Evolutionary conservation across 2,888 invertebrate genomes (phyloP), one percentile per base, ranked within the genome.

Genomic region (Tenodera sinensis): DNA sequence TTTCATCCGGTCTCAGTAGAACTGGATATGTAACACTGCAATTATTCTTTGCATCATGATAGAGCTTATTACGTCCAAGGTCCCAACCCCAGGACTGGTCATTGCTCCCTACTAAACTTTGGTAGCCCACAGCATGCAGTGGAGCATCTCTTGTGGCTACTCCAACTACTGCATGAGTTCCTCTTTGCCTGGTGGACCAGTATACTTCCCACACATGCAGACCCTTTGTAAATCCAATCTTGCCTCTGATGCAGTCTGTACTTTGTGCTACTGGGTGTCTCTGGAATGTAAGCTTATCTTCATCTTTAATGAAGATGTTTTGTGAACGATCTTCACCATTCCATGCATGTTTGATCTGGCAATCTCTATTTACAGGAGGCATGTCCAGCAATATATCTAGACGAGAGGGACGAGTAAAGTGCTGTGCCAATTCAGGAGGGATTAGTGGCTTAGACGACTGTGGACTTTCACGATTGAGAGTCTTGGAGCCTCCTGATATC

Each of bases 41-140:
- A 92, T 96, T 96, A 93, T 97, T 97, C 94, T 98, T 98, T 91
- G 97, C 97, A 94, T 99, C 98, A 94, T 99, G 98, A 94, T 98
- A 98, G 91, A 99, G 96, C 95, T 98, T 97, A 94, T 97, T 97
- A 92, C 97, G 95, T 92, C 98, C 97, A 92, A 98, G 95, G 93
- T 99, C 99, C 99, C 99, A 99, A 88, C 99, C 99, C 98, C 99
- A 99, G 92, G 99, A 99, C 93, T 98, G 98, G 93, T 98, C 97
- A 92, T 98, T 98, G 93, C 98, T 98, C 91, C 99, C 99, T 90
- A 99, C 98, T 92, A 99, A 96, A 93, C 98, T 98, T 92, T 95
- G 98, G 95, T 99, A 99, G 91, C 99, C 99, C 91, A 98, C 98
- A 91, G 98, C 98, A 94, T 99, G 99, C 84, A 99, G 95, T 84